Evolutionary conservation across 2,888 invertebrate species (phyloP), one percentile per base, ranked within the genome.

Genomic region (Meteorus cinctellus): DNA sequence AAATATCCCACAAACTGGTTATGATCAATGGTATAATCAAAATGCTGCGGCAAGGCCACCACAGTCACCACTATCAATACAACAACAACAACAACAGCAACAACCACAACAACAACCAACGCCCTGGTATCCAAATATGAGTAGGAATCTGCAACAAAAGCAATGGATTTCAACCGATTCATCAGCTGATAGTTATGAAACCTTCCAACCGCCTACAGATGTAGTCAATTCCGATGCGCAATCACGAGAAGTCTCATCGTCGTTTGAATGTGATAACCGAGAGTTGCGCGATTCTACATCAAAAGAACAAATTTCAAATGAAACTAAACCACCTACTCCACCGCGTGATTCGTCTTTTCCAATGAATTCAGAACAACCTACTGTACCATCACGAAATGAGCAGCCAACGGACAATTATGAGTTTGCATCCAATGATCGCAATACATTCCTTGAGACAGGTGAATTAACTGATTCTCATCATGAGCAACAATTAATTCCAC

Each of bases 361-460:
- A 85, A 71, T 85, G 86, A 81, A 82, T 81, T 77, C 24, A 16
- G 31, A 34, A 16, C 12, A 59, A 48, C 12, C n/a, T 5, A 24
- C 24, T 24, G 63, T 31, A 12, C 34, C n/a, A 31, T n/a, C 31
- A n/a, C 51, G 19, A 31, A 55, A 27, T 16, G 74, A 74, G 5
- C 62, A 62, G 31, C 12, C 71, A 31, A 1, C 48, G 3, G 69
- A 76, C 12, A 72, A 59, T 65, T 89, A 89, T 51, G 89, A 89
- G 73, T 89, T 89, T 31, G 89, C 89, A 3, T 89, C 89, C 3
- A 90, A 88, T 66, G 90, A 90, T 63, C 80, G 90, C 69, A 90
- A 90, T 59, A 90, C 90, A 10, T 90, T 90, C 73, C 80, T 90
- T 51, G 90, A 90, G 75, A 90, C 90, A 3, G 90, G 90, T 0